These are phyloP conservation scores for Anser cygnoides DNA, from an alignment of 2,113 vertebrate genomes.

Conservation along the genomic window DNA sequence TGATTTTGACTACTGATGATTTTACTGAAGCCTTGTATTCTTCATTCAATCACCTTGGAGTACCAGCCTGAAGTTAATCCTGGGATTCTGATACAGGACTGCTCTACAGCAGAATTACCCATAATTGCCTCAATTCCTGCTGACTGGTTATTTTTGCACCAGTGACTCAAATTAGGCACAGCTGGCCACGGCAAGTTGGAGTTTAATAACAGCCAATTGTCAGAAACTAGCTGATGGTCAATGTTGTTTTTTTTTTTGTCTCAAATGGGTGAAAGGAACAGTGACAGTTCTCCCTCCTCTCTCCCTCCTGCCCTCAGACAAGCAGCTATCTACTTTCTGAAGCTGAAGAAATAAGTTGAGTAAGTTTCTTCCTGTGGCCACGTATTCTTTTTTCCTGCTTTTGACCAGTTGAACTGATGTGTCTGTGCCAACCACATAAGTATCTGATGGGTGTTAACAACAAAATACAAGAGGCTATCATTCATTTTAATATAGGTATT, in stretches of 20 bases:
- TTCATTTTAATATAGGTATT: background rate
- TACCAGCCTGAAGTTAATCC: conserved; percentile 52
- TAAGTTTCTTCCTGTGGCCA: background rate
- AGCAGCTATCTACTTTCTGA: background rate
- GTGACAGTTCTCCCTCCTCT: conserved; percentile 2
- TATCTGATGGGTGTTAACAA: conserved; percentile 12
- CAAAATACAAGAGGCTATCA: background rate
- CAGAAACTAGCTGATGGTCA: conserved; percentile 59
- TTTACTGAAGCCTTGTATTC: background rate
- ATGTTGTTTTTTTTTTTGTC: background rate
- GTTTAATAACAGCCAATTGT: conserved; percentile 69
- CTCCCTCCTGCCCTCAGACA: background rate
- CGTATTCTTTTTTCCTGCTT: background rate
- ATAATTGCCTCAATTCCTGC: conserved; percentile 66
- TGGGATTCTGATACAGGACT: conserved; percentile 54
- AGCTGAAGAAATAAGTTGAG: background rate
- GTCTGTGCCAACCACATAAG: background rate
- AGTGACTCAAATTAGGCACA: conserved; percentile 67
- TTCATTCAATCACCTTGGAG: conserved; percentile 50
- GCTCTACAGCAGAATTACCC: conserved; percentile 56
- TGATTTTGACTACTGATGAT: background rate
- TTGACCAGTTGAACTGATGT: background rate
- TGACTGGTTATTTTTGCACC: conserved; percentile 66
- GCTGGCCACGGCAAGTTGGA: conserved; percentile 38
- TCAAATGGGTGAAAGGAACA: conserved; percentile 26